Base-by-base conservation (phyloP, 2,113 vertebrate genomes). In the Sceloporus tristichus region DNA sequence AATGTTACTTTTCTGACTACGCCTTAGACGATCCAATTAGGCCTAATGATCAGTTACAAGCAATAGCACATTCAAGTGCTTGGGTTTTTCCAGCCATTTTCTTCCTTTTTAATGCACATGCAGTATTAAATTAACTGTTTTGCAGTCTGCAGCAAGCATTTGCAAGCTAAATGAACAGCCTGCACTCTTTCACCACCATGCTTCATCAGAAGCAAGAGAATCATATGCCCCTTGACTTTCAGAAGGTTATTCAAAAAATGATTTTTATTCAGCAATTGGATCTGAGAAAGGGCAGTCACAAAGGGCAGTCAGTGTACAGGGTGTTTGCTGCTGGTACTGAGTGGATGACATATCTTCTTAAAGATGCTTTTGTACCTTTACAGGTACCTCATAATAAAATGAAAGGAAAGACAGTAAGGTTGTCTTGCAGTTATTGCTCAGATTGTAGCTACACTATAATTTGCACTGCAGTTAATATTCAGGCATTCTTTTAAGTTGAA, bases 1-100 rank as follows among this genome's bases (percentile, higher is more conserved):
- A 86, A 80, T 23, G 78, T n/a, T 74, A 9, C 84, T 87, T 73
- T 77, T 79, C 71, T 81, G 65, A 25, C 0, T 9, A 10, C 83
- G 6, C 42, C 77, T 71, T 8, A 79, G 88, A 82, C 79, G 79
- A 74, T 90, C 75, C 89, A 87, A 87, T 82, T 70, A 75, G 48
- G 29, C n/a, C 85, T 82, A 18, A 78, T 7, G 79, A 70, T 74
- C 78, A 89, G 62, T 85, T 90, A 40, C 83, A 8, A 21, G 75
- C n/a, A 16, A 38, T 5, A 5, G 68, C 38, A 11, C 82, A 56
- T 6, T 16, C 9, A 10, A 66, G 73, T 70, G 78, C 78, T 82
- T 48, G 1, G 14, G 59, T 42, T 84, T 62, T 21, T 27, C 4
- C 27, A 75, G 84, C 7, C 5, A 56, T 62, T 74, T 54, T n/a